These are phyloP conservation scores for Dendrolimus kikuchii DNA, from an alignment of 1,140 invertebrate genomes.

Conservation along the genomic window DNA sequence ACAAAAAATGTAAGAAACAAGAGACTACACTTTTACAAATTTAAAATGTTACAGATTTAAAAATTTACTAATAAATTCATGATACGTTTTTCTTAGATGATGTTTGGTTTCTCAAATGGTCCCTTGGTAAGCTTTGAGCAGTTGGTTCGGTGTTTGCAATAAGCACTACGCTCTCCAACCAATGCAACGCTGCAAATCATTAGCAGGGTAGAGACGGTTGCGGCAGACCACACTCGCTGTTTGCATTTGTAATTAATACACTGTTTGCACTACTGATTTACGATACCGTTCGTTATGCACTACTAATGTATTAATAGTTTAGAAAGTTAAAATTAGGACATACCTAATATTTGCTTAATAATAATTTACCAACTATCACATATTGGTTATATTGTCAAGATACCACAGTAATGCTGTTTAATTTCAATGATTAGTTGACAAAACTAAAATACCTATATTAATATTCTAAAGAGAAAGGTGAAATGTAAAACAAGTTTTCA, in stretches of 20 bases:
- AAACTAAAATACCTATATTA: too few relatives aligned
- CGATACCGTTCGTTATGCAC: slow-evolving; percentile 49
- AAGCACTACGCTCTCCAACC: background rate
- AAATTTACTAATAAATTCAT: too few relatives aligned
- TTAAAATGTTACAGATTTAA: too few relatives aligned
- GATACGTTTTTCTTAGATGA: too few relatives aligned
- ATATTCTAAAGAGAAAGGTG: too few relatives aligned
- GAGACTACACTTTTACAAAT: too few relatives aligned
- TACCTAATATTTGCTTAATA: slow-evolving; percentile 2
- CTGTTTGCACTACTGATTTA: slow-evolving; percentile 69
- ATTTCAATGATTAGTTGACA: too few relatives aligned
- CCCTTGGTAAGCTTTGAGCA: slow-evolving; percentile 6
- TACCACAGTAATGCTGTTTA: too few relatives aligned
- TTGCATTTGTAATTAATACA: slow-evolving; percentile 72
- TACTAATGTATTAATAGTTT: slow-evolving; percentile 66
- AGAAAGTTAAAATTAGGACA: slow-evolving; percentile 44
- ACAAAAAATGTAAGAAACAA: too few relatives aligned
- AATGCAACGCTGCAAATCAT: slow-evolving; percentile 61
- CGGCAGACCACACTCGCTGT: slow-evolving; percentile 64
- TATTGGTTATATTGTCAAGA: background rate
- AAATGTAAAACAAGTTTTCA: too few relatives aligned
- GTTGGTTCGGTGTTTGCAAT: slow-evolving; percentile 13
- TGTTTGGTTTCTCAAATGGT: background rate
- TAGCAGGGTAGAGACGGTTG: slow-evolving; percentile 64
- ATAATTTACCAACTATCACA: background rate